Evolutionary conservation across 2,113 vertebrate genomes (phyloP).

Genomic region (Xenopus borealis): DNA sequence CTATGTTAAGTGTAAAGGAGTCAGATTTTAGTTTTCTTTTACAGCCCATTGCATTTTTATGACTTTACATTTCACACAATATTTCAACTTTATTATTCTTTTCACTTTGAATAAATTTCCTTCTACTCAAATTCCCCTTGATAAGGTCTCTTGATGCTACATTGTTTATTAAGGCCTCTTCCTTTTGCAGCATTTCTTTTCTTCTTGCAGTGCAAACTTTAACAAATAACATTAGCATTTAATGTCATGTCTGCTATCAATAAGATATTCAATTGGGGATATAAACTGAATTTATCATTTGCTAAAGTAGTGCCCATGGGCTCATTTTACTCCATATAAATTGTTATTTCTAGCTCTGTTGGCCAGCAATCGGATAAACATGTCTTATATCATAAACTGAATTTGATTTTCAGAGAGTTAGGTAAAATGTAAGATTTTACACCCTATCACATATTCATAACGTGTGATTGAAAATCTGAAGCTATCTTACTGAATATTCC

Average conservation of each 20-base stretch:
- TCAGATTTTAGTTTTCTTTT: no score
- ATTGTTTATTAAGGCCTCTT: no score
- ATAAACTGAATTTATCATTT: constrained; percentile 8
- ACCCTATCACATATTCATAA: constrained; percentile 1
- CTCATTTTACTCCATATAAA: constrained; percentile 8
- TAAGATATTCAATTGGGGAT: constrained; percentile 1
- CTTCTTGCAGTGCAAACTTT: neutral
- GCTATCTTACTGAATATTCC: neutral
- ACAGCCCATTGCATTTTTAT: no score
- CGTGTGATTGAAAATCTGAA: constrained; percentile 3
- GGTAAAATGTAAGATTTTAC: neutral
- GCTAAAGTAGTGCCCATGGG: constrained; percentile 4
- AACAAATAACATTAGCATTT: constrained; percentile 12
- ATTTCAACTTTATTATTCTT: no score
- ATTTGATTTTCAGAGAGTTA: constrained; percentile 1
- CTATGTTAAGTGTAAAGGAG: no score
- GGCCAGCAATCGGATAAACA: neutral
- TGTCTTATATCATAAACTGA: neutral
- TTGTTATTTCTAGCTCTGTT: neutral
- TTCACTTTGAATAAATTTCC: no score
- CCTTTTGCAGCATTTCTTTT: neutral
- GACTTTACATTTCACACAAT: no score
- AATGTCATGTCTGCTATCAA: constrained; percentile 18
- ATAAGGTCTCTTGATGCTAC: no score
- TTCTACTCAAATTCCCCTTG: no score